Evolutionary conservation across 2,888 invertebrate species (phyloP).

Genomic region (Xestia sexstrigata): DNA sequence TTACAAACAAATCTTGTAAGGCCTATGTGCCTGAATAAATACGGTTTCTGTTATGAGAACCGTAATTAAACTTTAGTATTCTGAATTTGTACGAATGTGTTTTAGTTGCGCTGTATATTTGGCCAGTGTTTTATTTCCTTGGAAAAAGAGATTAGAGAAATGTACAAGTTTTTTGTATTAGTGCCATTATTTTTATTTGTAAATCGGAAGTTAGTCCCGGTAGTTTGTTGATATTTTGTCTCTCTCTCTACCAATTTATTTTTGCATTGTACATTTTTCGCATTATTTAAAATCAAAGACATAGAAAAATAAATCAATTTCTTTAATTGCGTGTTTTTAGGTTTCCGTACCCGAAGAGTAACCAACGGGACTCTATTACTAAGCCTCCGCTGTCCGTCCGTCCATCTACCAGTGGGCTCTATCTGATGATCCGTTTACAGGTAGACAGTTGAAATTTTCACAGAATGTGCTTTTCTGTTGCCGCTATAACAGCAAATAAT

Average conservation of each 20-base stretch:
- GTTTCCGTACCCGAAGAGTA: too few species aligned
- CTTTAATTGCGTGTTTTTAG: neutral
- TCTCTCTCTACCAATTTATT: neutral
- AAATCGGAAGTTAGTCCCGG: neutral
- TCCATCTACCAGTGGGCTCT: too few species aligned
- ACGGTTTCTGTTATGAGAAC: slow-evolving; percentile 17
- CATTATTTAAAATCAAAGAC: neutral
- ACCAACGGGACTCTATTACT: too few species aligned
- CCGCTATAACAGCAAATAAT: too few species aligned
- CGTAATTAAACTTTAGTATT: slow-evolving; percentile 22
- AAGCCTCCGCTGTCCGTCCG: too few species aligned
- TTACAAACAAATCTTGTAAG: slow-evolving; percentile 42
- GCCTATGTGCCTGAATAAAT: slow-evolving; percentile 40
- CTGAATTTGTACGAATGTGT: slow-evolving; percentile 13
- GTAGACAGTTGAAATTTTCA: too few species aligned
- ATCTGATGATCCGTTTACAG: too few species aligned
- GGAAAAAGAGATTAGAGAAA: neutral
- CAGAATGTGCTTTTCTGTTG: too few species aligned
- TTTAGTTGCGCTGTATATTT: slow-evolving; percentile 1
- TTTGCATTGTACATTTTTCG: neutral
- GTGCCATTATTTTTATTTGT: neutral
- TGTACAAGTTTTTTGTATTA: neutral
- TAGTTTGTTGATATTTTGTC: neutral
- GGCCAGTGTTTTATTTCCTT: slow-evolving; percentile 4
- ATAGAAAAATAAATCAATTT: neutral